Evolutionary conservation across 1,140 invertebrate species (phyloP).

Genomic region (Acromyrmex echinatior): DNA sequence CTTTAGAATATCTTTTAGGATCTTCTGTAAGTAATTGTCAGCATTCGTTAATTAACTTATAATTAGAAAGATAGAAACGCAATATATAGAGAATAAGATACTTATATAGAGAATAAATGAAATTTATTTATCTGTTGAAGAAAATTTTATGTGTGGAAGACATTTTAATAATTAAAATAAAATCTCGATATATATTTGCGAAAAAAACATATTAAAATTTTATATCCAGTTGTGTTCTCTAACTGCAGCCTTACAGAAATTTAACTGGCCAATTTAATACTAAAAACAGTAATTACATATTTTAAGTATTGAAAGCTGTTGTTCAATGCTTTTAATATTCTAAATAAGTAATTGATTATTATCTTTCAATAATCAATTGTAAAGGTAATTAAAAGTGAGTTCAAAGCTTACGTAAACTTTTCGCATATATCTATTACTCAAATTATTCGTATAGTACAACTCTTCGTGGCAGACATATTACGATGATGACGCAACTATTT

Average conservation of each 20-base stretch:
- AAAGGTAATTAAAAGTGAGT: neutral
- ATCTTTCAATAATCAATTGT: no score
- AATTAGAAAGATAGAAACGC: neutral
- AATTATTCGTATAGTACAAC: neutral
- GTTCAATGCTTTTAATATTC: no score
- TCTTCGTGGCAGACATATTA: neutral
- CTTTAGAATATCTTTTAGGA: neutral
- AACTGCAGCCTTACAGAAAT: neutral
- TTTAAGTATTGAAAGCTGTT: no score
- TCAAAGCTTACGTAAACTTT: constrained; percentile 12
- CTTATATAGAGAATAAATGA: neutral
- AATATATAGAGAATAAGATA: neutral
- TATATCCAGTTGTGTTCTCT: neutral
- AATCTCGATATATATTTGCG: neutral
- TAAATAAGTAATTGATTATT: no score
- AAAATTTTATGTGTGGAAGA: neutral
- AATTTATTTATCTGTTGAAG: neutral
- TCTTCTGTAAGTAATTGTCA: neutral
- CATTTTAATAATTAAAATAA: neutral
- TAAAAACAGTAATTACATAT: no score
- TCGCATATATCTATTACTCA: neutral
- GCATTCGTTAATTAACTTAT: neutral
- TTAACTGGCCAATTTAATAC: no score
- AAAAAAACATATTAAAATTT: neutral
- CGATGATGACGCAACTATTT: neutral